A percentile compares a stretch with the other conserved stretches of the same genome.
Evolutionary conservation across 64 coral and sea anemone species (phyloP).

Genomic region (Astreopora myriophthalma): DNA sequence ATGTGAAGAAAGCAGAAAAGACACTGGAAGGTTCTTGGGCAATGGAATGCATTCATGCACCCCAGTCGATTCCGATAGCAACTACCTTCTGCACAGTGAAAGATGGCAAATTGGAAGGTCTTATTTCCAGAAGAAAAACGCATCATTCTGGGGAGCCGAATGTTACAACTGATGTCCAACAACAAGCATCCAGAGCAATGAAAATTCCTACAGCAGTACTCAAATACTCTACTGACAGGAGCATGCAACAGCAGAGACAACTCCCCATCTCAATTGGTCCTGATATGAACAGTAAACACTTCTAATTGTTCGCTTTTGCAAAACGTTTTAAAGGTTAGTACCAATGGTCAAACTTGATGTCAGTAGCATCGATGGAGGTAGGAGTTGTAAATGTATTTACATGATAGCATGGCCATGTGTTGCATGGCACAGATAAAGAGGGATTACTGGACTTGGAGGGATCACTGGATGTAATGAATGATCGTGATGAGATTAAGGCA

Average conservation of each 20-base stretch:
- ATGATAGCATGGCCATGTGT: neutral
- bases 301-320: neutral
- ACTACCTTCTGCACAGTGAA: constrained; percentile 20
- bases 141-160: neutral
- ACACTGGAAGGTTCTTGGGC: constrained; percentile 73
- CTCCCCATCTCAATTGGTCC: constrained; percentile 74
- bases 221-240: constrained; percentile 70
- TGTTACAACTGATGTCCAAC: neutral
- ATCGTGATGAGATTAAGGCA: too few species aligned
- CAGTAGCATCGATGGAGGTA: neutral
- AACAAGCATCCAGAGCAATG: constrained; percentile 54
- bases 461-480: too few species aligned
- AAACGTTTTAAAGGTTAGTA: neutral
- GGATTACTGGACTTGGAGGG: too few species aligned
- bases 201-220: constrained; percentile 84
- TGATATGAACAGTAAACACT: neutral
- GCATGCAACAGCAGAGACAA: constrained; percentile 22
- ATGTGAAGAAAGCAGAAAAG: neutral
- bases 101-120: constrained; percentile 53
- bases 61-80: constrained; percentile 51
- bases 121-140: constrained; percentile 8
- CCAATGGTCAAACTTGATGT: too few species aligned
- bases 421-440: neutral
- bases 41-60: neutral
- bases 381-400: too few species aligned